Base-by-base conservation (phyloP, 2,888 invertebrate species). In the Aplocera efformata region DNA sequence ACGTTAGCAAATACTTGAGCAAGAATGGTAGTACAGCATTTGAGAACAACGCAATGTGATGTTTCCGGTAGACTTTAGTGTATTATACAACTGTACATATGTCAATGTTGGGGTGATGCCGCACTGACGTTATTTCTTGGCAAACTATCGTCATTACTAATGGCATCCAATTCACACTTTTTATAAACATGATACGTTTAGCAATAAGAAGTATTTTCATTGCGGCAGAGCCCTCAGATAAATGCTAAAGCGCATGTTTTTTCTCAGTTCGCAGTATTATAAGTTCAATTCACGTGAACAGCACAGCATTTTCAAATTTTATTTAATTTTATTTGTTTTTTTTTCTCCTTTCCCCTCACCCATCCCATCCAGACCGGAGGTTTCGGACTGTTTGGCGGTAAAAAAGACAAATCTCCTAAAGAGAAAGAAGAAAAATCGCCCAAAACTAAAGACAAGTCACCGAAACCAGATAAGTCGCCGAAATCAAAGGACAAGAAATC, bases 401-500 rank as follows among this genome's bases (percentile, higher is more conserved):
- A 69, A 60, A 80, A 74, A 48, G 80, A 80, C n/a, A 84, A 81
- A 48, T 81, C 83, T 21, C 79, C 80, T 0, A 81, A 72, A 65
- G 70, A 74, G 28, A 80, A 72, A 64, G 70, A 75, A 33, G 72
- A 72, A 26, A 79, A 79, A 44, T 72, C 79, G 6, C 74, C 77
- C 1, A 73, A 71, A 54, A 60, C 62, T 52, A 79, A 82, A 56
- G 70, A 73, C 7, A 75, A 75, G 37, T 73, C 77, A 8, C 71
- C 61, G 3, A 73, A 70, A 63, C 56, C 73, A 58, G 82, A 88
- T 34, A 89, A 88, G 53, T 79, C 84, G 7, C 82, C 82, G 3
- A 86, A 88, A 70, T 74, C 89, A 4, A 84, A 81, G 69, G 82
- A 90, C 46, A 78, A 78, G 66, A 88, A 90, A 58, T 67, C 79